Evolutionary conservation across 2,797 vertebrate species (phyloP), one percentile per base, ranked within the genome.

Genomic region (Falco biarmicus): DNA sequence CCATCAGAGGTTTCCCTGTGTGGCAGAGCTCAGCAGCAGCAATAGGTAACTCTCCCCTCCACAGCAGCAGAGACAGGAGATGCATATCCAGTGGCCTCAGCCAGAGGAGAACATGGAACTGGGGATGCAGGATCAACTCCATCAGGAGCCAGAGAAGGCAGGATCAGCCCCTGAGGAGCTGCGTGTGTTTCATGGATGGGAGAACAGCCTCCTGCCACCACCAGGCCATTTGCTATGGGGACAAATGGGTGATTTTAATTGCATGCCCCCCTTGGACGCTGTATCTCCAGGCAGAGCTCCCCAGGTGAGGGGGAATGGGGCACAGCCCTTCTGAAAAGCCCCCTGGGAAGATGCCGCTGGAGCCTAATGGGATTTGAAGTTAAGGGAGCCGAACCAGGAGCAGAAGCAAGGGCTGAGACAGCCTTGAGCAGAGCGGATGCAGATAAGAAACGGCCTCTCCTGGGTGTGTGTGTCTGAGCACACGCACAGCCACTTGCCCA

Each of bases 281-380:
- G 17, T 71, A 50, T 56, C 64, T 54, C 70, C 50, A 64, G 41
- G 73, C 50, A 91, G 53, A 93, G 11, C 29, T 74, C 69, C 65
- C 45, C 3, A 0, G 3, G 1, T 73, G 64, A 76, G 63, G 5
- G 3, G 28, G 24, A 82, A 59, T 2, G 4, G 77, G 69, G 32
- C 57, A 88, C 34, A 75, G 32, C 3, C 47, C 50, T 83, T 76
- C 85, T 56, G 34, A 48, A 91, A 94, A 93, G 47, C 28, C 47
- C 41, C 77, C 22, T 65, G 78, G 80, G 68, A 71, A 41, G 63
- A 56, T 2, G 2, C 22, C 0, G 3, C 68, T 61, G 70, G 69
- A 81, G 48, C 51, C 75, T 70, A 77, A 80, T 75, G 89, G 73
- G 68, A 90, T 93, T 54, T 90, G 84, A 94, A 84, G 73, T 59